Conservation (phyloP, 2,888 invertebrate species). For the Gryllus longicercus region DNA sequence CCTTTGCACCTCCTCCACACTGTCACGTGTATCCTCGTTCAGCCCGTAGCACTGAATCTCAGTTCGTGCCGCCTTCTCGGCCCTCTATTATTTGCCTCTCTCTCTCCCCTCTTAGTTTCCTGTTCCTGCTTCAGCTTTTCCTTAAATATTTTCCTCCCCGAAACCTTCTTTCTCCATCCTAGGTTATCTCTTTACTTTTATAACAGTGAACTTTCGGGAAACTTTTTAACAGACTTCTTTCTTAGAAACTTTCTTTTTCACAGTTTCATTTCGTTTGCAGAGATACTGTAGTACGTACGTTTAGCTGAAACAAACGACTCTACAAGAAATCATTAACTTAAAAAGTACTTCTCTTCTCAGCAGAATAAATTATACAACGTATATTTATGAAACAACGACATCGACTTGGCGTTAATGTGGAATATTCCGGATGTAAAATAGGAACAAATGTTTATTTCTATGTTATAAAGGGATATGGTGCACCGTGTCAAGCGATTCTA, state of each 20-base stretch:
- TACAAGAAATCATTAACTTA: constrained; percentile 17
- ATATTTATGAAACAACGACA: background rate
- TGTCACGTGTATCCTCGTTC: too few species aligned
- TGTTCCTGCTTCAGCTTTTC: constrained; percentile 6
- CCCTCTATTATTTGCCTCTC: too few species aligned
- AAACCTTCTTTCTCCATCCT: constrained; percentile 2
- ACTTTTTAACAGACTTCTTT: constrained; percentile 17
- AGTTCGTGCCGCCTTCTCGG: too few species aligned
- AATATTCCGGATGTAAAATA: background rate
- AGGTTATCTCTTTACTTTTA: constrained; percentile 17
- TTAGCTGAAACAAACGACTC: constrained; percentile 4
- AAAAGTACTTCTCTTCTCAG: background rate
- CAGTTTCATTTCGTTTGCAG: constrained; percentile 2
- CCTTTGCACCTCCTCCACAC: too few species aligned
- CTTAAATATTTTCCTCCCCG: constrained; percentile 17
- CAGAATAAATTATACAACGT: background rate
- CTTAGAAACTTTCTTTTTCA: constrained; percentile 8
- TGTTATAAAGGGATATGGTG: background rate
- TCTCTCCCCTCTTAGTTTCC: background rate
- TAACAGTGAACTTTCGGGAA: constrained; percentile 1
- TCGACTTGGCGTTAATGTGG: background rate
- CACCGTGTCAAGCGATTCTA: background rate
- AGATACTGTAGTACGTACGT: background rate
- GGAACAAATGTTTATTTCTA: background rate
- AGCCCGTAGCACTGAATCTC: too few species aligned